Percentiles rank a stretch among this genome's conserved stretches.
These are phyloP conservation scores for Onychomys leucogaster DNA, from an alignment of 2,797 vertebrate genomes.

Conservation along the genomic window DNA sequence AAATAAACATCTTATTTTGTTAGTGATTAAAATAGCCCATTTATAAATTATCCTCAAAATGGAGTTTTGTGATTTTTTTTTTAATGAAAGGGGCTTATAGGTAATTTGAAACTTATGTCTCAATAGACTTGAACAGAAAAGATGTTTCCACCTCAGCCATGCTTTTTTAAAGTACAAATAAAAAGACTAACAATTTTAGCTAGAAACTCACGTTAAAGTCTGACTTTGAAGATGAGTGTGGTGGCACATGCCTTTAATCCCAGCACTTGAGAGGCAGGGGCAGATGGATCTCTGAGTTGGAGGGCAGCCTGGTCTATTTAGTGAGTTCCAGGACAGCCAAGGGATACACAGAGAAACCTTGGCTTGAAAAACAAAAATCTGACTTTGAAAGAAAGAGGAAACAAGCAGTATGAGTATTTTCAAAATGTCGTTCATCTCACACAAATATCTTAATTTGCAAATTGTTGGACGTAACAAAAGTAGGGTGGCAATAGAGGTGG, in stretches of 20 bases:
- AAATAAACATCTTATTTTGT: conserved; percentile 58
- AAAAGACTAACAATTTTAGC: not conserved
- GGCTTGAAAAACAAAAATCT: not conserved
- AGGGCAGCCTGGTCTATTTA: not conserved
- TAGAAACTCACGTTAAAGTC: not conserved
- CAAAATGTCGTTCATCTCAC: conserved; percentile 18
- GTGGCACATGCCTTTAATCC: not conserved
- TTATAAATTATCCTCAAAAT: conserved; percentile 57
- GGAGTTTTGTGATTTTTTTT: conserved; percentile 3
- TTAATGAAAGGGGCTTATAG: conserved; percentile 1
- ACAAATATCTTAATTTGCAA: conserved; percentile 8
- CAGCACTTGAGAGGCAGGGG: not conserved
- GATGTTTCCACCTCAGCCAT: not conserved
- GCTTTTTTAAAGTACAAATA: conserved; percentile 57
- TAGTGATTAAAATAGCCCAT: conserved; percentile 10
- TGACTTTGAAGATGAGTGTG: not conserved
- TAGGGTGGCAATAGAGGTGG: not conserved
- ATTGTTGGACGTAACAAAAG: not conserved
- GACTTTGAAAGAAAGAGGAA: conserved; percentile 23
- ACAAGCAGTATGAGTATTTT: not conserved
- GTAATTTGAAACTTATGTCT: conserved; percentile 54
- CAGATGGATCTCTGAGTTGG: not conserved
- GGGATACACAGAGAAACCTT: not conserved
- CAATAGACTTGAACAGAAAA: conserved; percentile 39
- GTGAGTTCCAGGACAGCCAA: too few species aligned